Evolutionary conservation across 1,140 invertebrate species (phyloP).

Genomic region (Lepidotrigona ventralis): DNA sequence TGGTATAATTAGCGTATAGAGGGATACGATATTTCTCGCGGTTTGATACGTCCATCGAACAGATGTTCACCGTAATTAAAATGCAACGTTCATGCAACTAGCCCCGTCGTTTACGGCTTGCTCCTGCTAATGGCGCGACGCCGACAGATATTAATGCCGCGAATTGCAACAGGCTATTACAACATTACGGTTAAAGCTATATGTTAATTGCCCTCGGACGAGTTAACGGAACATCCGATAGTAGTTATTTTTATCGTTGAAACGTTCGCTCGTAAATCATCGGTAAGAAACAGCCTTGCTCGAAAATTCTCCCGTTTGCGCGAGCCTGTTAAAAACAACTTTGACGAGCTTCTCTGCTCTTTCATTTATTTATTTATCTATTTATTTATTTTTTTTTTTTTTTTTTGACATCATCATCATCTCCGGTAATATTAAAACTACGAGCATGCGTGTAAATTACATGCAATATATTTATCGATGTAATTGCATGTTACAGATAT

Average conservation of each 20-base stretch:
- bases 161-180: constrained; percentile 63
- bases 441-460: too few species aligned
- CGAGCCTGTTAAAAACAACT: not conserved
- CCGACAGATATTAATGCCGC: constrained; percentile 64
- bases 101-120: constrained; percentile 55
- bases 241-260: constrained; percentile 51
- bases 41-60: constrained; percentile 61
- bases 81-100: constrained; percentile 61
- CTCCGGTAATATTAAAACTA: too few species aligned
- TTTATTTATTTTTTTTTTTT: too few species aligned
- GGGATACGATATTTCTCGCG: constrained; percentile 58
- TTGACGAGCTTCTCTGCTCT: too few species aligned
- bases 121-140: constrained; percentile 61
- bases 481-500: too few species aligned
- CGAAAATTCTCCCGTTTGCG: not conserved
- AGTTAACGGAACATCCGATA: constrained; percentile 57
- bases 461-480: too few species aligned
- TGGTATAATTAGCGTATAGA: constrained; percentile 61
- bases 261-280: constrained; percentile 22
- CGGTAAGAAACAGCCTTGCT: constrained; percentile 2
- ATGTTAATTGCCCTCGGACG: constrained; percentile 56
- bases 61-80: constrained; percentile 66
- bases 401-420: too few species aligned
- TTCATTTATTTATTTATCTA: too few species aligned
- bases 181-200: constrained; percentile 53